Base-by-base conservation (phyloP, 1,140 invertebrate species). In the Trissolcus basalis region DNA sequence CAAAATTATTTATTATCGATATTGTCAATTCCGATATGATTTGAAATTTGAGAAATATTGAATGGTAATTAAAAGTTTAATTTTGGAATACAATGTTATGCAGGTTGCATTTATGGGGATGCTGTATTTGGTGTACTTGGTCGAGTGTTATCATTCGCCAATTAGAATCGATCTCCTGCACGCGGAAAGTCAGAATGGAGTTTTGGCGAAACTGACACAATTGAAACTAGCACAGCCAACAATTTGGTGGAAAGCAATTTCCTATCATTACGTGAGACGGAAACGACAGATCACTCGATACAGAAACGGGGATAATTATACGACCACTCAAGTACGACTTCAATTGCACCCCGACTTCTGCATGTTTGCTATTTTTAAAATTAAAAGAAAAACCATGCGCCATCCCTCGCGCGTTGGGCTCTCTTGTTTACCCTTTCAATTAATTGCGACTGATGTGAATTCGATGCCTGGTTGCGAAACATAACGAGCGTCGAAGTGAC, bases 161-260 rank as follows among this genome's bases (percentile, higher is more conserved):
- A 94, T 90, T 74, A 92, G 91, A 85, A 90, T 91, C 59, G 90
- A 92, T 77, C 82, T 92, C 7, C 85, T 90, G 1, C 91, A 92
- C 69, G 90, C 92, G 41, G 91, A 92, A 36, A 92, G 92, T 74
- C 91, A 93, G 2, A 90, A 90, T 6, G 89, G 91, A 3, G 92
- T 95, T 14, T 90, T 93, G 50, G 90, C 93, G 8, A 91, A 92
- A 81, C 90, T 95, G 11, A 88, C 91, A 50, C 89, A 91, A 50
- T 91, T 96, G 90, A 89, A 92, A 63, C 89, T 91, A 35, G 92
- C 94, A 1, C 90, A 91, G 56, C 95, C 95, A 0, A 92, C 95
- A 59, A 93, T 96, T 14, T 96, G 95, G 95, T 96, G 95, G 95
- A 96, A 96, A 82, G 94, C 94, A 11, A 91, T 95, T 45, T 96